Percentiles rank a stretch among this genome's conserved stretches.
Conservation (phyloP, 2,888 invertebrate species). For the Oscheius sp. region DNA sequence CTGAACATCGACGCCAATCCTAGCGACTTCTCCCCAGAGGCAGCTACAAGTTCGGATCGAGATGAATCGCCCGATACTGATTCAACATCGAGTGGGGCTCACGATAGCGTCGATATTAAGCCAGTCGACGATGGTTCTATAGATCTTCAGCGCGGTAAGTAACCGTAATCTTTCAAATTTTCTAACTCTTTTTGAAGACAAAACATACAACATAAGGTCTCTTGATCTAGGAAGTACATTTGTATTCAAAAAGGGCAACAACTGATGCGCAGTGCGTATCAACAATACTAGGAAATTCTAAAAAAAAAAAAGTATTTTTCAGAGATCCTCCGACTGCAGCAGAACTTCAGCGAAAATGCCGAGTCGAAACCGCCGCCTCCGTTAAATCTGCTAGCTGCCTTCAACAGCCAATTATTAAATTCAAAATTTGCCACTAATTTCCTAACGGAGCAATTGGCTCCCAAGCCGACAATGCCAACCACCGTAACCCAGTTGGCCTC, state of each 20-base stretch:
- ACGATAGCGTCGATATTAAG: slow-evolving; percentile 29
- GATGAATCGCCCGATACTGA: slow-evolving; percentile 55
- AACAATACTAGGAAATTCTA: too few species aligned
- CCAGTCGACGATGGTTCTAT: slow-evolving; percentile 17
- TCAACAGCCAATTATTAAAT: slow-evolving; percentile 38
- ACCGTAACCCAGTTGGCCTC: slow-evolving; percentile 34
- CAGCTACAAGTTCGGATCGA: slow-evolving; percentile 35
- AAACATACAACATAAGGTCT: too few species aligned
- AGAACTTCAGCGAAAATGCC: slow-evolving; percentile 37
- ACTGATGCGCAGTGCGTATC: too few species aligned
- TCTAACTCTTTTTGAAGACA: too few species aligned
- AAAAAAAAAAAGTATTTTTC: slow-evolving; percentile 19
- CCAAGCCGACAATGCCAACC: slow-evolving; percentile 10
- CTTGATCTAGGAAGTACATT: too few species aligned
- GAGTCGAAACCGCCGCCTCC: slow-evolving; percentile 39
- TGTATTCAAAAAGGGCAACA: too few species aligned
- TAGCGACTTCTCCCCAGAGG: slow-evolving; percentile 25
- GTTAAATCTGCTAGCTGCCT: slow-evolving; percentile 45
- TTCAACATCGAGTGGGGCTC: slow-evolving; percentile 39
- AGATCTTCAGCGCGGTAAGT: slow-evolving; percentile 49
- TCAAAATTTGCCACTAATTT: slow-evolving; percentile 30
- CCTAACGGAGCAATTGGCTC: slow-evolving; percentile 11
- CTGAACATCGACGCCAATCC: slow-evolving; percentile 17
- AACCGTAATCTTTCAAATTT: too few species aligned
- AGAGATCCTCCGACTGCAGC: slow-evolving; percentile 52